Percentiles rank a stretch among this genome's conserved stretches.
Conservation (phyloP, 2,797 vertebrate genomes). For the Notoglanidium macrostoma region DNA sequence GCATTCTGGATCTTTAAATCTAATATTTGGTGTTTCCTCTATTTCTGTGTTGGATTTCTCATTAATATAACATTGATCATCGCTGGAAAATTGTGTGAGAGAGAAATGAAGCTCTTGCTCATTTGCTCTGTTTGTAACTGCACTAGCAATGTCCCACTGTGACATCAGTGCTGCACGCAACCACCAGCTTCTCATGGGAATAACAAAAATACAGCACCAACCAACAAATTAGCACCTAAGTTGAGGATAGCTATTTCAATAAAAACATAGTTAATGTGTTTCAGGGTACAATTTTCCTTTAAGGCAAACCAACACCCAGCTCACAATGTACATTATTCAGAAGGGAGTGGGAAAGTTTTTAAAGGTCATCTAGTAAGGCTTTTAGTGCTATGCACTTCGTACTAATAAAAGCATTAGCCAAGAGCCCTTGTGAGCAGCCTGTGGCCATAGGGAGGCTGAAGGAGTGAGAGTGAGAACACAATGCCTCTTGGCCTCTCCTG, state of each 20-base stretch:
- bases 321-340: neutral
- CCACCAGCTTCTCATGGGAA: neutral
- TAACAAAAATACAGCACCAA: neutral
- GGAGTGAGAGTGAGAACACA: conserved; percentile 55
- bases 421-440: conserved; percentile 45
- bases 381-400: conserved; percentile 40
- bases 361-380: conserved; percentile 50
- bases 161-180: neutral
- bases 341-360: conserved; percentile 15
- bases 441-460: conserved; percentile 41
- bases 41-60: neutral
- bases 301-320: neutral
- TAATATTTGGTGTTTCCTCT: neutral
- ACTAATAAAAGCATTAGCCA: conserved; percentile 53
- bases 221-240: neutral
- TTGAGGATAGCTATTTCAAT: neutral
- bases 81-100: neutral
- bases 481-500: conserved; percentile 59
- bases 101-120: neutral
- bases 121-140: neutral
- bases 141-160: neutral
- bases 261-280: neutral
- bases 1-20: neutral
- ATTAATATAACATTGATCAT: neutral
- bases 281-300: neutral